Evolutionary conservation across 1,140 invertebrate genomes (phyloP).

Genomic region (Caenorhabditis tropicalis): DNA sequence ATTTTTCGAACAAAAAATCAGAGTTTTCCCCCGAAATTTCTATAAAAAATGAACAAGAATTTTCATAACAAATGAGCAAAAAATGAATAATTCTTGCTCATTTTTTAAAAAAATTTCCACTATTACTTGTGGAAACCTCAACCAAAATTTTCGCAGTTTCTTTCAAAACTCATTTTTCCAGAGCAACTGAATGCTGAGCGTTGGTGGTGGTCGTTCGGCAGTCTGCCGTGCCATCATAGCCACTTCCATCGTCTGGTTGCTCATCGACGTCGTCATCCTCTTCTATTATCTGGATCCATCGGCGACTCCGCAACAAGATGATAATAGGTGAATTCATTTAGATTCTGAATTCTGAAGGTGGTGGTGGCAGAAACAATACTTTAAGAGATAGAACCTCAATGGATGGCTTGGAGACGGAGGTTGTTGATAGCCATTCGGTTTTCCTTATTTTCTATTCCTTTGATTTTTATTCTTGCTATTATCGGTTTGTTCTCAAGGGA

Average conservation of each 20-base stretch:
- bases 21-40: no score
- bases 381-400: no score
- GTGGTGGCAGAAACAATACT: background rate
- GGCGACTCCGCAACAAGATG: background rate
- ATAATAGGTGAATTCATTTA: background rate
- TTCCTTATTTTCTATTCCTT: background rate
- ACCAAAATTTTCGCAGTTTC: background rate
- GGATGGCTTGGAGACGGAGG: background rate
- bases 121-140: background rate
- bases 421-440: background rate
- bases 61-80: no score
- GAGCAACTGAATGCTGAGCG: background rate
- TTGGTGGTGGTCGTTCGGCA: slow-evolving; percentile 29
- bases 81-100: no score
- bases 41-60: no score
- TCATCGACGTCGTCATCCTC: slow-evolving; percentile 59
- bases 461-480: background rate
- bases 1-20: no score
- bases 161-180: background rate
- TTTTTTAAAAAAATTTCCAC: background rate
- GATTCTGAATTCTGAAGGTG: background rate
- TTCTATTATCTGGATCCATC: slow-evolving; percentile 59
- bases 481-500: background rate
- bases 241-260: slow-evolving; percentile 58
- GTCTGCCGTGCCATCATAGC: slow-evolving; percentile 57